Evolutionary conservation across 2,888 invertebrate genomes (phyloP), one percentile per base, ranked within the genome.

Genomic region (Mesoligia furuncula): DNA sequence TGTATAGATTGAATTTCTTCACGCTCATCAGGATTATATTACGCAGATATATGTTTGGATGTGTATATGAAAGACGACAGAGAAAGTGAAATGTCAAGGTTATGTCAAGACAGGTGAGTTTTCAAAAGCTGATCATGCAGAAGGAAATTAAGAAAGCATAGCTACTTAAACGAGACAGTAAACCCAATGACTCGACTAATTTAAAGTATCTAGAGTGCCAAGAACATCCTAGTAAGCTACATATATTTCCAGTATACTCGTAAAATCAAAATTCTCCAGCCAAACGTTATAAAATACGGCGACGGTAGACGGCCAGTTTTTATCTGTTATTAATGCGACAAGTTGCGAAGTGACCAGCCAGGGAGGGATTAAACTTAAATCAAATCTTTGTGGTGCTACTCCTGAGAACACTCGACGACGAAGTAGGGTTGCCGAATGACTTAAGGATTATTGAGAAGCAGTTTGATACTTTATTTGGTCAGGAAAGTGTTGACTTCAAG

Each of bases 241-340:
- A 45, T 45, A 67, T 65, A 48, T 61, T 80, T 42, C 61, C 15
- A 77, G n/a, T 59, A 75, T 70, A 57, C 54, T 57, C n/a, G n/a
- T 57, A 51, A 77, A 85, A 85, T 78, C 71, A 75, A 75, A 75
- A 73, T 75, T 85, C 62, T 75, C 73, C 84, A 73, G 64, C 69
- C 73, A 80, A 73, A 71, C 80, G 73, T 67, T 80, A 64, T 83
- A 76, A 85, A 85, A 68, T 79, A 73, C 68, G 71, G 27, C 45
- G 68, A 73, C 70, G 71, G 62, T 51, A 78, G 76, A 54, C 66
- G 66, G 36, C 39, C 73, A 85, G 85, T 77, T 85, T 86, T 85
- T 83, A 85, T 84, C 86, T 86, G 86, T 86, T 80, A 85, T 85
- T 85, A 85, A 85, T 86, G 84, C 65, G 86, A 80, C 86, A 85